Evolutionary conservation across 2,797 vertebrate species (phyloP).

Genomic region (Fratercula arctica): DNA sequence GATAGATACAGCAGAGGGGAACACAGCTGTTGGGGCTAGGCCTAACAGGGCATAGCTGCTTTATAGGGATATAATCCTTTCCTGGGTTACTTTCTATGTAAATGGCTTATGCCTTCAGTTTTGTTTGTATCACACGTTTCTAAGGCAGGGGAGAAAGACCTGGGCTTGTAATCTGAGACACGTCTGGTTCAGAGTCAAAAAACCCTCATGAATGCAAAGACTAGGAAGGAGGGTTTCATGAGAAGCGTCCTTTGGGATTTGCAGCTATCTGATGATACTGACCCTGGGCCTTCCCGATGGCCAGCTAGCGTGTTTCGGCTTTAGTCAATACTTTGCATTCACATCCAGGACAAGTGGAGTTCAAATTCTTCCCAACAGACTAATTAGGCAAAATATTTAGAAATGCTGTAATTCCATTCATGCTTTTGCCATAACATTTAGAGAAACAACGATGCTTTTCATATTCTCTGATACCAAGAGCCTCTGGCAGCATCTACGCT

Average conservation of each 20-base stretch:
- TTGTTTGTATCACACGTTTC: neutral
- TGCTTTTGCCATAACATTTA: conserved; percentile 31
- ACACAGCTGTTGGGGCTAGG: neutral
- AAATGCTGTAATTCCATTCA: conserved; percentile 35
- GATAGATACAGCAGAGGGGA: neutral
- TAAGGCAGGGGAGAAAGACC: neutral
- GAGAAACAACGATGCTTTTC: conserved; percentile 33
- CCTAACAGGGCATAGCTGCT: neutral
- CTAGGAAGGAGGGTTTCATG: neutral
- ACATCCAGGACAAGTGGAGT: conserved; percentile 37
- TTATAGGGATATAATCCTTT: neutral
- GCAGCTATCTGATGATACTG: neutral
- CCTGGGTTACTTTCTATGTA: neutral
- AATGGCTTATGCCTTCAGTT: neutral
- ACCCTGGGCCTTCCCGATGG: neutral
- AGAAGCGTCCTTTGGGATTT: neutral
- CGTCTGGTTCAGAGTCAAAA: neutral
- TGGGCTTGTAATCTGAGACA: neutral
- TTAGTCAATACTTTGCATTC: conserved; percentile 35
- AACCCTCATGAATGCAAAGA: neutral
- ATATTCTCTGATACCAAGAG: neutral
- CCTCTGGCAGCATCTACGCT: neutral
- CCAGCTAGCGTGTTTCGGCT: neutral
- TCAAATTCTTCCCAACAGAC: conserved; percentile 61
- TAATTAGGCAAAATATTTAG: conserved; percentile 62